Percentiles rank a stretch among this genome's conserved stretches.
phyloP scores from a whole-genome alignment of 2,797 vertebrate species.

The Anolis apletophallus region DNA sequence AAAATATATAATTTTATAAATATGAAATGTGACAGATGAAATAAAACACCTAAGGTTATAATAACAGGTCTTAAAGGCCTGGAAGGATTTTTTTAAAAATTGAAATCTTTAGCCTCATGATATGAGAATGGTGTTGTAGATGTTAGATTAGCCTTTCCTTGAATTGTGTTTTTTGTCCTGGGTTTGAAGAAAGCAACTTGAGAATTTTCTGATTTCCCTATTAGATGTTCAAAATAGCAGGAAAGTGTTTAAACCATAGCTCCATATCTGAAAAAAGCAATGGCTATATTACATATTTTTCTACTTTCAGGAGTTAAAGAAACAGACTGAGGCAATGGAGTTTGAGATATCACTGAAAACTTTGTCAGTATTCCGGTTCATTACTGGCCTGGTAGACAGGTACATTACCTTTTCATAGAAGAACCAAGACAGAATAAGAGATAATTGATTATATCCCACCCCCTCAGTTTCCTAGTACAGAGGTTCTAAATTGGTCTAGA shows the following conservation, averaged over 20 bases:
- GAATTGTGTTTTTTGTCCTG: not conserved
- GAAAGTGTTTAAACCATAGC: not conserved
- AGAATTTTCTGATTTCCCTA: slow-evolving; percentile 37
- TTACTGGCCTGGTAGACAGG: slow-evolving; percentile 91
- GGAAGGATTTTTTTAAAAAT: no score
- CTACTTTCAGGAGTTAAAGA: slow-evolving; percentile 85
- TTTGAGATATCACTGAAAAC: slow-evolving; percentile 94
- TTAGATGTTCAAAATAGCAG: slow-evolving; percentile 10
- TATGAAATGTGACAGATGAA: not conserved
- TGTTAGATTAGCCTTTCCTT: not conserved
- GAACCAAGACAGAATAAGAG: not conserved
- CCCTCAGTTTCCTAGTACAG: not conserved
- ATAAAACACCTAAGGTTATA: not conserved
- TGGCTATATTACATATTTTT: slow-evolving; percentile 20
- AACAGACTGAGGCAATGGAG: slow-evolving; percentile 84
- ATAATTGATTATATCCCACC: not conserved
- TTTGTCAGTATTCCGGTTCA: slow-evolving; percentile 90
- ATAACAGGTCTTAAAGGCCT: not conserved
- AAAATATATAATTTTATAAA: not conserved
- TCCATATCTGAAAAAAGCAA: not conserved
- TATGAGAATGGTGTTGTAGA: not conserved
- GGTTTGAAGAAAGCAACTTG: slow-evolving; percentile 27
- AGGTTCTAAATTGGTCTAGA: not conserved
- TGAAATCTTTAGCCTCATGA: not conserved
- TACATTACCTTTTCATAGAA: slow-evolving; percentile 60